Evolutionary conservation across 2,113 vertebrate species (phyloP), one percentile per base, ranked within the genome.

Genomic region (Epinephelus cyanopodus): DNA sequence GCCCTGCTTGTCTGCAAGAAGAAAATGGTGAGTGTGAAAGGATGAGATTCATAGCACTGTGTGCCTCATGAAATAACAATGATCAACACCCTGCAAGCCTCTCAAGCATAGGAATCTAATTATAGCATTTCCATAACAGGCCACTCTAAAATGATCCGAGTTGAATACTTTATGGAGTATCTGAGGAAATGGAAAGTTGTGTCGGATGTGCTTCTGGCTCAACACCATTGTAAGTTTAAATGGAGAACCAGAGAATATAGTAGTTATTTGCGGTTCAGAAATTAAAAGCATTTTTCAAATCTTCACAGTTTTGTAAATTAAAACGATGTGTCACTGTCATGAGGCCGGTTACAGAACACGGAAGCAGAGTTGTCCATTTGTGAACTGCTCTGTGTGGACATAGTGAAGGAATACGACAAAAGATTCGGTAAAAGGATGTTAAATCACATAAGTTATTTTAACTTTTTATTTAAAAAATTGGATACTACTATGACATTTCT

Each of bases 51-150:
- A 75, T 69, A 47, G 61, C 66, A 21, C 62, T 19, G 74, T 78
- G 42, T 50, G 81, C 84, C 72, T 90, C 81, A 92, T 90, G 64
- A 92, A 93, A 91, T 77, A 86, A 89, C 83, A 91, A 89, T 87
- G 87, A 92, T 89, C 84, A 89, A 87, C 80, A 88, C 71, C 84
- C 81, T 66, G 82, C 85, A 60, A 88, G 83, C 85, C 79, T 83
- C 83, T 87, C 82, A 79, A 70, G 80, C 74, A 39, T 5, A 72
- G 71, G 58, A 90, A 84, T 92, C 90, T 90, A 91, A 92, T 92
- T 90, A 90, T 85, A 92, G 81, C 74, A 68, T 48, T 79, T 85
- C 48, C n/a, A n/a, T 60, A 87, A 75, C 80, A 62, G 78, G 78
- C 73, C 69, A 68, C 74, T 90, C 71, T n/a, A 82, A 79, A 83